Percentiles rank a stretch among this genome's conserved stretches.
These are phyloP conservation scores for Brachyhypopomus gauderio DNA, from an alignment of 2,113 vertebrate genomes.

Conservation along the genomic window DNA sequence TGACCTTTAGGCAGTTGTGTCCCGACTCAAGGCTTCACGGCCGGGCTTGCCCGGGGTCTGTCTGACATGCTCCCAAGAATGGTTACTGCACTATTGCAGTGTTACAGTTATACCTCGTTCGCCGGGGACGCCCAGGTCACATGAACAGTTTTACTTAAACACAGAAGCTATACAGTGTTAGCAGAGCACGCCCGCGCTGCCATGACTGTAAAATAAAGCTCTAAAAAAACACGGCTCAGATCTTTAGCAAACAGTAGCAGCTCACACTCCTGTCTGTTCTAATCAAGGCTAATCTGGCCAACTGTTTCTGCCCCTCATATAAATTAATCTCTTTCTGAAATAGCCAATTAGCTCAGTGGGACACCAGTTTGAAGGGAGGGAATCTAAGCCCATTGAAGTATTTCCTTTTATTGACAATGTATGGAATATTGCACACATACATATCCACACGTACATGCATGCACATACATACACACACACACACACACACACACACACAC, in stretches of 20 bases:
- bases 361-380: slow-evolving; percentile 19
- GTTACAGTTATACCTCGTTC: neutral
- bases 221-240: slow-evolving; percentile 12
- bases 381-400: neutral
- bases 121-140: neutral
- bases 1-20: too few species aligned
- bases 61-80: neutral
- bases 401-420: too few species aligned
- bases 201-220: neutral
- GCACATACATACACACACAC: too few species aligned
- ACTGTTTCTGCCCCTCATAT: slow-evolving; percentile 26
- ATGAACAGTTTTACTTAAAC: neutral
- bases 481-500: too few species aligned
- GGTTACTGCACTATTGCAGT: neutral
- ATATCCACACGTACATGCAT: too few species aligned
- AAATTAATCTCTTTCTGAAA: slow-evolving; percentile 45
- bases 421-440: too few species aligned
- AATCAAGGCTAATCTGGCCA: slow-evolving; percentile 42
- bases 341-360: slow-evolving; percentile 49
- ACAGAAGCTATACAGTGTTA: neutral
- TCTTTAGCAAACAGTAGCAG: slow-evolving; percentile 22
- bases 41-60: neutral
- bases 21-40: neutral
- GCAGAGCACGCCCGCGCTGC: neutral
- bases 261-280: slow-evolving; percentile 17